A percentile compares a stretch with the other conserved stretches of the same genome.
Evolutionary conservation across 2,888 invertebrate species (phyloP).

Genomic region (Nudaria mundana): DNA sequence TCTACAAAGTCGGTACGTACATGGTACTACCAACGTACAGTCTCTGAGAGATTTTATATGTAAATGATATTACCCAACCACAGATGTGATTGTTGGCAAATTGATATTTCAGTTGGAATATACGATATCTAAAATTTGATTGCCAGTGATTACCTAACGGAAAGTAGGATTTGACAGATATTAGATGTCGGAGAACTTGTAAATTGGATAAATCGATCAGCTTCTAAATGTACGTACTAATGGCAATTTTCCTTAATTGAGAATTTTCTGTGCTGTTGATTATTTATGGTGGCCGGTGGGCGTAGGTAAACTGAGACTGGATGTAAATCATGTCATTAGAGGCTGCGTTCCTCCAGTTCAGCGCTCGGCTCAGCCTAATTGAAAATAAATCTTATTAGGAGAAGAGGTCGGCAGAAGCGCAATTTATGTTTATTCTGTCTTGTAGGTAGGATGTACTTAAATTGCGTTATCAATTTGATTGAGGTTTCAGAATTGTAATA

Average conservation of each 20-base stretch:
- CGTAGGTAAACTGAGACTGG: constrained; percentile 56
- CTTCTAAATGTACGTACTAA: constrained; percentile 24
- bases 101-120: constrained; percentile 16
- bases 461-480: too few relatives aligned
- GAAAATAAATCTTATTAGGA: constrained; percentile 66
- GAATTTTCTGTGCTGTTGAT: constrained; percentile 41
- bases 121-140: constrained; percentile 10
- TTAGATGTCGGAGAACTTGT: background rate
- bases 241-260: constrained; percentile 20
- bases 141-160: background rate
- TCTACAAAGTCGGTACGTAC: too few relatives aligned
- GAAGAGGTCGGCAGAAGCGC: constrained; percentile 40
- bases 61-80: constrained; percentile 46
- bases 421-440: constrained; percentile 41
- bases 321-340: constrained; percentile 68
- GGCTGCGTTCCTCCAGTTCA: constrained; percentile 53
- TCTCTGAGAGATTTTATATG: constrained; percentile 38
- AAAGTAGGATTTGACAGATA: background rate
- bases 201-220: constrained; percentile 13
- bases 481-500: too few relatives aligned
- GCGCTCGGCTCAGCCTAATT: constrained; percentile 49
- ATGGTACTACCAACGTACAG: constrained; percentile 32
- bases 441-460: too few relatives aligned
- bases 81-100: constrained; percentile 35
- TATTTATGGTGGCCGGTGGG: constrained; percentile 35